phyloP scores from a whole-genome alignment of 2,113 vertebrate genomes.

The Petroica traversi region DNA sequence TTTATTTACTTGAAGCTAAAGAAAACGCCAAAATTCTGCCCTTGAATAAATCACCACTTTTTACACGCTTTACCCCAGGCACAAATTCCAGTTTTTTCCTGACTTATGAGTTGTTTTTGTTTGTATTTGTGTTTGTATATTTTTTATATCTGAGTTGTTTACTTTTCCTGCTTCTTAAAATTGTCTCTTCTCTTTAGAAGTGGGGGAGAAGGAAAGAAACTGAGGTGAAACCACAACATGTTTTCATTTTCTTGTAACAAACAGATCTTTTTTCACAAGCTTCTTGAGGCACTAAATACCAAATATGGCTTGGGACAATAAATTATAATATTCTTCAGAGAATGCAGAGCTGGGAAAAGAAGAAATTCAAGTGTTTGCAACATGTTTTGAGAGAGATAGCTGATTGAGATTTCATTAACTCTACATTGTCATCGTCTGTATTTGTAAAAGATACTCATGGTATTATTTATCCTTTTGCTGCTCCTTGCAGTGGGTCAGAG shows the following conservation, averaged over 20 bases:
- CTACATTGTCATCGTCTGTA: background rate
- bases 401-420: background rate
- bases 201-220: slow-evolving; percentile 13
- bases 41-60: slow-evolving; percentile 51
- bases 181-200: slow-evolving; percentile 18
- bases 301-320: slow-evolving; percentile 33
- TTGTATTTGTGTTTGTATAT: slow-evolving; percentile 24
- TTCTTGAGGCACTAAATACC: slow-evolving; percentile 41
- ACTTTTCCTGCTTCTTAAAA: slow-evolving; percentile 28
- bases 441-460: background rate
- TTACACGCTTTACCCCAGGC: slow-evolving; percentile 21
- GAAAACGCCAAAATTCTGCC: slow-evolving; percentile 46
- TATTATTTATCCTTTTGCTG: background rate
- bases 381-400: background rate
- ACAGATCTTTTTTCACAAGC: slow-evolving; percentile 42
- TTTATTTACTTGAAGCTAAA: slow-evolving; percentile 61
- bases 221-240: slow-evolving; percentile 42
- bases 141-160: slow-evolving; percentile 32
- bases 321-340: slow-evolving; percentile 33
- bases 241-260: slow-evolving; percentile 55
- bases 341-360: slow-evolving; percentile 24
- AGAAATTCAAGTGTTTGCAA: slow-evolving; percentile 26
- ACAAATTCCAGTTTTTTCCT: slow-evolving; percentile 7
- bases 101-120: background rate
- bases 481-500: background rate